These are phyloP conservation scores for Sphaeridia pumilis DNA, from an alignment of 2,888 invertebrate genomes.

Conservation along the genomic window DNA sequence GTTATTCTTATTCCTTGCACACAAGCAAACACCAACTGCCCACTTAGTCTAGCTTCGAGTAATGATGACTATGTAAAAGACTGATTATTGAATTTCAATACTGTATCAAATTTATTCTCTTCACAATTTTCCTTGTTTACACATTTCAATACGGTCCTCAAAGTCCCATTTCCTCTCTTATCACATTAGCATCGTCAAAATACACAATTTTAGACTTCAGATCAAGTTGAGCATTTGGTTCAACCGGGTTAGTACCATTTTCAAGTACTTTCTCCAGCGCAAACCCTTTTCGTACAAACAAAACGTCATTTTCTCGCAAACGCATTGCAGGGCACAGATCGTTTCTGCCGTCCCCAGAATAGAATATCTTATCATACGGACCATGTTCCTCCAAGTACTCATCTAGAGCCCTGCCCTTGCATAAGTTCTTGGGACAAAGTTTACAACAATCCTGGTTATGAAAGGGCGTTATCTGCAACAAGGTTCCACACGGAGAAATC, in stretches of 20 bases:
- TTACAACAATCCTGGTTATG: slow-evolving; percentile 23
- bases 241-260: neutral
- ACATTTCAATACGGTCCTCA: no score
- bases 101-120: no score
- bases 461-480: slow-evolving; percentile 20
- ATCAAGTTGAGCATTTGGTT: no score
- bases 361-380: slow-evolving; percentile 49
- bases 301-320: slow-evolving; percentile 49
- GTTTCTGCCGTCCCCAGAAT: slow-evolving; percentile 65
- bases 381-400: slow-evolving; percentile 49
- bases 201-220: no score
- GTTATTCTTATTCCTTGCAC: slow-evolving; percentile 86
- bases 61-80: no score
- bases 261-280: slow-evolving; percentile 35
- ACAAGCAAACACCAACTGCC: slow-evolving; percentile 59
- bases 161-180: no score
- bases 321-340: slow-evolving; percentile 63
- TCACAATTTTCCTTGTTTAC: no score
- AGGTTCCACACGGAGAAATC: slow-evolving; percentile 16
- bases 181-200: no score
- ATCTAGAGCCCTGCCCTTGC: slow-evolving; percentile 62
- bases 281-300: slow-evolving; percentile 53
- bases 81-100: no score
- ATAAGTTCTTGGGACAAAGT: slow-evolving; percentile 51
- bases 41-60: slow-evolving; percentile 30